Conservation (phyloP, 2,888 invertebrate species). For the Protophormia terraenovae region DNA sequence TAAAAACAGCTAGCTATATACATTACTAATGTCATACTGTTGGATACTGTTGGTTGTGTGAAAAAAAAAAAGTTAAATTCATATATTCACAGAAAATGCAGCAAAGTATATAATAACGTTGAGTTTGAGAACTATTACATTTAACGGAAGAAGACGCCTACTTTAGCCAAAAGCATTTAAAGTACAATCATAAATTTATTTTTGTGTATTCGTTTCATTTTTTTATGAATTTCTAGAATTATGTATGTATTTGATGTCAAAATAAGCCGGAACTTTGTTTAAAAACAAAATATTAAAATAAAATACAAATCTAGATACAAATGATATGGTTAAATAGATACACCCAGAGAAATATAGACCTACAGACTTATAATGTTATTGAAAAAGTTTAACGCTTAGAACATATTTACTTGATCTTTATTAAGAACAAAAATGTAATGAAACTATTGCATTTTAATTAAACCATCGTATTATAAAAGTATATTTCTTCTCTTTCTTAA, state of each 20-base stretch:
- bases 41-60: too few species aligned
- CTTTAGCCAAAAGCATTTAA: constrained; percentile 57
- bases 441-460: too few species aligned
- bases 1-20: background rate
- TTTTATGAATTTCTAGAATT: constrained; percentile 7
- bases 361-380: too few species aligned
- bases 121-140: constrained; percentile 47
- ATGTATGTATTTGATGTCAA: constrained; percentile 31
- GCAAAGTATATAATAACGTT: constrained; percentile 34
- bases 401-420: too few species aligned
- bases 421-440: too few species aligned
- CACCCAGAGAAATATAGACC: constrained; percentile 23
- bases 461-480: too few species aligned
- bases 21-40: background rate
- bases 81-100: background rate
- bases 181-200: constrained; percentile 40
- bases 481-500: too few species aligned
- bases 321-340: background rate
- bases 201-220: background rate
- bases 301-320: constrained; percentile 17
- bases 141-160: constrained; percentile 59
- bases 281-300: constrained; percentile 8
- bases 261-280: constrained; percentile 54
- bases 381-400: too few species aligned
- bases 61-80: background rate